These are phyloP conservation scores for Metellina segmentata DNA, from an alignment of 2,888 invertebrate species.

Conservation along the genomic window DNA sequence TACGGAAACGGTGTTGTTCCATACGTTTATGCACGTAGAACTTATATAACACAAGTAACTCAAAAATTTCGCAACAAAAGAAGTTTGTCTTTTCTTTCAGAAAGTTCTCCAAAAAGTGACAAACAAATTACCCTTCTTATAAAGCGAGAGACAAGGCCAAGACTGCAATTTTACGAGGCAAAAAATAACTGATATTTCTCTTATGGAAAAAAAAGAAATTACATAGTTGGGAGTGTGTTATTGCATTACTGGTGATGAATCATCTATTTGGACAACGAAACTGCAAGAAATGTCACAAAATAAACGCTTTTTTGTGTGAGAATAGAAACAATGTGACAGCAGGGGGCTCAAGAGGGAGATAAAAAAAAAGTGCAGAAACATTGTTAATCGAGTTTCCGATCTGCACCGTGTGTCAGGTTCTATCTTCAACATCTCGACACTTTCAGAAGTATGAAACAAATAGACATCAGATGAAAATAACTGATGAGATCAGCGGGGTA, in stretches of 20 bases:
- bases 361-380: neutral
- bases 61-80: neutral
- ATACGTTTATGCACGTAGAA: neutral
- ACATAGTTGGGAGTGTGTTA: neutral
- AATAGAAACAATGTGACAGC: neutral
- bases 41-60: neutral
- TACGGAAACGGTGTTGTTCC: neutral
- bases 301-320: neutral
- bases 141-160: slow-evolving; percentile 25
- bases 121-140: neutral
- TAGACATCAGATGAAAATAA: neutral
- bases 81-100: neutral
- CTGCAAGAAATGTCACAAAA: slow-evolving; percentile 1
- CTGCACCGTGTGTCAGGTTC: too few species aligned
- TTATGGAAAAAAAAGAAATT: neutral
- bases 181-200: neutral
- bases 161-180: neutral
- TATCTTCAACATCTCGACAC: neutral
- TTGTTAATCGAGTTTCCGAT: neutral
- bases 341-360: neutral
- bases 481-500: slow-evolving; percentile 21
- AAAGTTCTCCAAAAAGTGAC: neutral
- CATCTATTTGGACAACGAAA: neutral
- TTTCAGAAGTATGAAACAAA: slow-evolving; percentile 25
- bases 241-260: slow-evolving; percentile 2